Evolutionary conservation across 1,140 invertebrate species (phyloP), one percentile per base, ranked within the genome.

Genomic region (Plutomurus gul): DNA sequence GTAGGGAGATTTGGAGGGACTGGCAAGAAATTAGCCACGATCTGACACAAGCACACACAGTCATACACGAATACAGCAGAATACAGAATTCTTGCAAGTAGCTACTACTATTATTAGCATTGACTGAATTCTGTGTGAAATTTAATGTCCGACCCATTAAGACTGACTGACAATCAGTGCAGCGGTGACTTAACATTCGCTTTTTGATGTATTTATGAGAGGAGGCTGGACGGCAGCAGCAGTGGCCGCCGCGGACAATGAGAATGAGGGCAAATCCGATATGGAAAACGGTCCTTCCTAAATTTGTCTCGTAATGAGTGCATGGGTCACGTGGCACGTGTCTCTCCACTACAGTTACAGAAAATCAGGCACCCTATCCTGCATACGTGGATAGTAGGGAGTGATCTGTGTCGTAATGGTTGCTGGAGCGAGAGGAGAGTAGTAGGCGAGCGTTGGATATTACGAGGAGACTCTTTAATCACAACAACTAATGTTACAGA

Each of bases 321-420:
- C 37, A 18, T 40, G 70, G 40, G 40, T 73, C 37, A 46, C 37
- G 70, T 43, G 70, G 37, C 70, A 43, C 70, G 70, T 73, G 70
- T 25, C 70, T 43, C 33, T 46, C 25, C 16, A 33, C 20, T 18
- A 4, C 10, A 30, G 49, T 11, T 11, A 56, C 10, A 56, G 11
- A 18, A 18, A 56, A 43, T 43, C 10, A 43, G 39, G 39, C 16
- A 65, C n/a, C 16, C 7, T 13, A n/a, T n/a, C 22, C 6, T 6
- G 18, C 20, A 25, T n/a, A n/a, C n/a, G n/a, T n/a, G n/a, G n/a
- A n/a, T n/a, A n/a, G n/a, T n/a, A 56, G 51, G 25, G 25, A 27
- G 20, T 6, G 22, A 22, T n/a, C n/a, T n/a, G n/a, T n/a, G n/a
- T n/a, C n/a, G n/a, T n/a, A n/a, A 51, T 10, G 18, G 49, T 27